Conservation (phyloP, 2,113 vertebrate species). For the Halcyon senegalensis region DNA sequence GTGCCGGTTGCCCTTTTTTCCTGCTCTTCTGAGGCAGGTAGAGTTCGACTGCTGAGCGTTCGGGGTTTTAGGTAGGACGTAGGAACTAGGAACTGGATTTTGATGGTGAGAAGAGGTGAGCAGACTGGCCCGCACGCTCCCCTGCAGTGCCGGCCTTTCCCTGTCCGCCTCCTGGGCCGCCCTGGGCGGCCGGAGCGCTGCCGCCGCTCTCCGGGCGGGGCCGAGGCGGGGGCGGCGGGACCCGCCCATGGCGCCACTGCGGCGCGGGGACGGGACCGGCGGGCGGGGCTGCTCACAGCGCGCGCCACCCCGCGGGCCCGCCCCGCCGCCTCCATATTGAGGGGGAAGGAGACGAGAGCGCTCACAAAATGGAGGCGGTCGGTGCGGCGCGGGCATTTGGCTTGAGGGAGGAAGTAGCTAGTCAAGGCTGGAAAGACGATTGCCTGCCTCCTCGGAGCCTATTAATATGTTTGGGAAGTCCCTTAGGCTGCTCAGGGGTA, state of each 20-base stretch:
- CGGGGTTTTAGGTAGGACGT: rapidly evolving
- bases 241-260: not conserved
- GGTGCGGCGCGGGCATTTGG: rapidly evolving
- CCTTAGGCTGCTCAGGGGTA: not conserved
- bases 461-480: not conserved
- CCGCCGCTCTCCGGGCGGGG: not conserved
- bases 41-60: rapidly evolving
- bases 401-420: rapidly evolving
- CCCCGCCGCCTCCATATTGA: conserved; percentile 43
- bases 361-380: conserved; percentile 61
- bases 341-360: not conserved
- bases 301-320: not conserved
- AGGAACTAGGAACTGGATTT: rapidly evolving
- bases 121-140: rapidly evolving
- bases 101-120: rapidly evolving
- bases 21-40: rapidly evolving
- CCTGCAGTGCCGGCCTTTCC: not conserved
- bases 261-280: not conserved
- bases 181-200: no score
- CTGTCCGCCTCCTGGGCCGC: not conserved
- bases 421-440: not conserved
- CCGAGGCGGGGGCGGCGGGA: not conserved
- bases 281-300: not conserved
- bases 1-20: not conserved
- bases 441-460: rapidly evolving